Evolutionary conservation across 2,888 invertebrate genomes (phyloP).

Genomic region (Lepidonotus clava): DNA sequence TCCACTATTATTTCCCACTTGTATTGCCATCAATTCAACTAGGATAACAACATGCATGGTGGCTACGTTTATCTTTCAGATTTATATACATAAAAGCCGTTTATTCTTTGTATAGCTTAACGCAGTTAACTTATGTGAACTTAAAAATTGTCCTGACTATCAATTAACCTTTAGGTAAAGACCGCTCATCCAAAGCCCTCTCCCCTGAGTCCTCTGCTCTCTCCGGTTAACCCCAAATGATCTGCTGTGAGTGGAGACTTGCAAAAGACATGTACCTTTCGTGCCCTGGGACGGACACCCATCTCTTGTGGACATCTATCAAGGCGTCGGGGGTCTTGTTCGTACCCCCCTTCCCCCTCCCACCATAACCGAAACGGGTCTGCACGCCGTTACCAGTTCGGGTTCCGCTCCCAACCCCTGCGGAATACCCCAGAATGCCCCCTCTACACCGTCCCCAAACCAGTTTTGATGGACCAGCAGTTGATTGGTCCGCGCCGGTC

Average conservation of each 20-base stretch:
- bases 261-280: too few relatives aligned
- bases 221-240: too few relatives aligned
- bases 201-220: too few relatives aligned
- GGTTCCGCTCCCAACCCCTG: background rate
- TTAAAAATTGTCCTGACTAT: too few relatives aligned
- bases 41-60: too few relatives aligned
- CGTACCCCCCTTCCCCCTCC: background rate
- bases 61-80: too few relatives aligned
- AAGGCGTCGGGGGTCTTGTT: background rate
- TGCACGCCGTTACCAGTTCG: background rate
- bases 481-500: slow-evolving; percentile 44
- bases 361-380: background rate
- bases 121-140: too few relatives aligned
- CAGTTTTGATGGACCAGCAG: slow-evolving; percentile 7
- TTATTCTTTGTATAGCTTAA: too few relatives aligned
- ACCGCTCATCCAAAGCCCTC: too few relatives aligned
- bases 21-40: slow-evolving; percentile 1
- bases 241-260: too few relatives aligned
- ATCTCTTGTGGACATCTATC: slow-evolving; percentile 21
- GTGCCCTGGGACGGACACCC: slow-evolving; percentile 29
- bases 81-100: too few relatives aligned
- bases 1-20: slow-evolving; percentile 36
- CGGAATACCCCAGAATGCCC: background rate
- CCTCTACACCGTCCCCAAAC: background rate
- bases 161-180: too few relatives aligned